phyloP scores from a whole-genome alignment of 2,888 invertebrate species.

The Acheta domesticus region DNA sequence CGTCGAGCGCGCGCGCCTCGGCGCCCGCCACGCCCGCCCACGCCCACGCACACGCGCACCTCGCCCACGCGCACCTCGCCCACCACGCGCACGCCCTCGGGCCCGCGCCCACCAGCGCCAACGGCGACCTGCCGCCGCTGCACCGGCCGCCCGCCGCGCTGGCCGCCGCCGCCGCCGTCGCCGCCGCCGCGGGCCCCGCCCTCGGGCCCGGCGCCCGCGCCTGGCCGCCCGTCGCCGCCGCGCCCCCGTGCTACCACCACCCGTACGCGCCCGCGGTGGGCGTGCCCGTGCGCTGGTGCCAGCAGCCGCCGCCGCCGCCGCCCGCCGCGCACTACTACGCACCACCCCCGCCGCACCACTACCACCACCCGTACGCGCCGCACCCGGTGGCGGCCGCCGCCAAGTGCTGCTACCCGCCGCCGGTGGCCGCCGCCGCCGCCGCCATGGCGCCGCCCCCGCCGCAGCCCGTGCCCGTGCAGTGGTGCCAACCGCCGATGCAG shows the following conservation, averaged over 20 bases:
- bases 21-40: background rate
- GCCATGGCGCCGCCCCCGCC: background rate
- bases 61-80: background rate
- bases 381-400: slow-evolving; percentile 23
- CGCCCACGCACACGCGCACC: background rate
- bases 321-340: background rate
- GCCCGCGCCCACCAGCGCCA: background rate
- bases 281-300: background rate
- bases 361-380: slow-evolving; percentile 25
- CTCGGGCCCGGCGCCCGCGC: background rate
- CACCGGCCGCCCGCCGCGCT: background rate
- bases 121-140: background rate
- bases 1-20: slow-evolving; percentile 39
- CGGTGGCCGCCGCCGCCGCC: background rate
- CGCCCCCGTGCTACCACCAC: slow-evolving; percentile 18
- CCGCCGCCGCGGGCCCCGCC: background rate
- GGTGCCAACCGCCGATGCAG: slow-evolving; percentile 1
- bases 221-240: slow-evolving; percentile 1
- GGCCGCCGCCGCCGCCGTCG: slow-evolving; percentile 19
- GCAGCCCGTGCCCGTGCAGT: background rate
- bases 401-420: background rate
- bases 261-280: background rate
- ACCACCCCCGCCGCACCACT: slow-evolving; percentile 25
- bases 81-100: background rate
- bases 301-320: background rate